Evolutionary conservation across 2,797 vertebrate species (phyloP), one percentile per base, ranked within the genome.

Genomic region (Vespertilio murinus): DNA sequence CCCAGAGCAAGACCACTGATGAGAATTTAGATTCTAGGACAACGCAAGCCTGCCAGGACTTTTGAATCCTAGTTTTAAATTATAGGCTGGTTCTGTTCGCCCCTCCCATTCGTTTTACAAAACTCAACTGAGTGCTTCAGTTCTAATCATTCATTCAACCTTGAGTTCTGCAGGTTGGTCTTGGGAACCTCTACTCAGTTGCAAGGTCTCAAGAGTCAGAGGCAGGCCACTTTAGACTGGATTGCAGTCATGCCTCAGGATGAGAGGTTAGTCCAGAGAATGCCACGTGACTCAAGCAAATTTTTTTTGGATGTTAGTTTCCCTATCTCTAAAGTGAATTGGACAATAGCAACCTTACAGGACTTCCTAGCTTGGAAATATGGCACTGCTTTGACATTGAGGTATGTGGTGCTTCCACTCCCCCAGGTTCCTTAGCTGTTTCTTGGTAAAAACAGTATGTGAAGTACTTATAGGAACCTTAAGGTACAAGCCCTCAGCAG

Each of bases 11-110:
- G 69, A 28, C 84, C 35, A 56, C 52, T 82, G 42, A 49, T 95
- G 90, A 97, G 96, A 96, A 80, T 67, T 97, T 97, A 97, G 97
- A 97, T 97, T 96, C 97, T 3, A 96, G 95, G 78, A 94, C 87
- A 97, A 40, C 8, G 85, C 45, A 64, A 22, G 64, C 88, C 88
- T 28, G 22, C 56, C 2, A 49, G 14, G 28, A 45, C 42, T 90
- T 94, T 71, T 91, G 35, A 69, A 91, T 45, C 38, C 33, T 83
- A 67, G 35, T 93, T 75, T 95, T 96, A 96, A 97, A 94, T 35
- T 52, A 38, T 0, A 40, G 70, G 45, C 67, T 67, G 22, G 35
- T 64, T 45, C 65, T 70, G 45, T 45, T 70, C 22, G n/a, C 56
- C 45, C n/a, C 40, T 25, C 9, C 65, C 16, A 42, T 25, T 84